Conservation (phyloP, 1,140 invertebrate genomes). For the Samia ricini region DNA sequence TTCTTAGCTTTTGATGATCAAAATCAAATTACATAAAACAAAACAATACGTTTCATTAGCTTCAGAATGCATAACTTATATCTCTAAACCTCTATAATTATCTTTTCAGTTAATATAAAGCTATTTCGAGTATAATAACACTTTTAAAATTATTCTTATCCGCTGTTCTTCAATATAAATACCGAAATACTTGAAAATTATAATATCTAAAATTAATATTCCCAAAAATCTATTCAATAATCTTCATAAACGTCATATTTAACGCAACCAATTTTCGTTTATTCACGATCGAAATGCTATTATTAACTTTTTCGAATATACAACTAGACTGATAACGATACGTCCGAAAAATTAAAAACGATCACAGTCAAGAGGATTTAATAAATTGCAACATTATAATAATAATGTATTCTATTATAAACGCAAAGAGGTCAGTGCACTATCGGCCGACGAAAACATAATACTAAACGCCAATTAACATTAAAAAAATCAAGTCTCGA, state of each 20-base stretch:
- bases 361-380: neutral
- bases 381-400: neutral
- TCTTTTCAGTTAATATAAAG: too few species aligned
- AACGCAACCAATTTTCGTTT: neutral
- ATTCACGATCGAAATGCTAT: neutral
- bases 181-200: too few species aligned
- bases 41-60: too few species aligned
- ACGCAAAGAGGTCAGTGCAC: conserved; percentile 8
- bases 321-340: neutral
- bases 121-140: too few species aligned
- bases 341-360: neutral
- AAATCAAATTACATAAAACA: too few species aligned
- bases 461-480: conserved; percentile 4
- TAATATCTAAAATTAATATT: too few species aligned
- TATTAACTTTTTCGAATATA: neutral
- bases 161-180: too few species aligned
- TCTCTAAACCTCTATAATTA: too few species aligned
- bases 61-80: too few species aligned
- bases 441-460: neutral
- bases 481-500: conserved; percentile 5
- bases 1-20: too few species aligned
- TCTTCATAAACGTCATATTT: neutral
- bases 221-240: too few species aligned
- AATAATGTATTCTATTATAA: conserved; percentile 2
- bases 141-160: too few species aligned